These are phyloP conservation scores for Bos indicus DNA, from an alignment of 2,113 vertebrate genomes.

Conservation along the genomic window DNA sequence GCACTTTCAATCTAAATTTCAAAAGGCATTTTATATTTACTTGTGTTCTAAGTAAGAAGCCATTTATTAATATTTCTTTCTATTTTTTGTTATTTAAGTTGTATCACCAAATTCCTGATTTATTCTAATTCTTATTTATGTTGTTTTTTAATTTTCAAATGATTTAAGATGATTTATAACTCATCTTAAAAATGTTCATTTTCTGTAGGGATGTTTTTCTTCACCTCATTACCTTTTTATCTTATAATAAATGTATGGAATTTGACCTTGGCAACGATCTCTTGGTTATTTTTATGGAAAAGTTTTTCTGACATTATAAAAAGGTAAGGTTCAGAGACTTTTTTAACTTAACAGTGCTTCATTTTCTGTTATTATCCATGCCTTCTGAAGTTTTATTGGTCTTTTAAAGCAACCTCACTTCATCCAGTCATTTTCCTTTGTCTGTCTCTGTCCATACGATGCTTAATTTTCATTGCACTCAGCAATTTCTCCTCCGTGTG, in stretches of 20 bases:
- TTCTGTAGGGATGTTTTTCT: not conserved
- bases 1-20: not conserved
- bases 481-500: not conserved
- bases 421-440: not conserved
- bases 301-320: not conserved
- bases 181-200: not conserved
- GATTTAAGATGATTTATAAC: not conserved
- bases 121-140: not conserved
- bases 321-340: not conserved
- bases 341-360: not conserved
- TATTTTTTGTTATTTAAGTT: not conserved
- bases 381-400: not conserved
- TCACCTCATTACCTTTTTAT: not conserved
- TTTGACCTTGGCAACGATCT: not conserved
- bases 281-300: not conserved
- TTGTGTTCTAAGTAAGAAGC: not conserved
- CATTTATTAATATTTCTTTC: not conserved
- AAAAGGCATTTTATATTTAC: not conserved
- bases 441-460: not conserved
- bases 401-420: not conserved
- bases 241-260: not conserved
- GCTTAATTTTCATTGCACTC: not conserved
- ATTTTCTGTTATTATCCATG: not conserved
- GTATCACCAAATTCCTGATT: not conserved
- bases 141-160: not conserved